Percentiles rank a stretch among this genome's conserved stretches.
Conservation (phyloP, 2,888 invertebrate genomes). For the Acleris cristana region DNA sequence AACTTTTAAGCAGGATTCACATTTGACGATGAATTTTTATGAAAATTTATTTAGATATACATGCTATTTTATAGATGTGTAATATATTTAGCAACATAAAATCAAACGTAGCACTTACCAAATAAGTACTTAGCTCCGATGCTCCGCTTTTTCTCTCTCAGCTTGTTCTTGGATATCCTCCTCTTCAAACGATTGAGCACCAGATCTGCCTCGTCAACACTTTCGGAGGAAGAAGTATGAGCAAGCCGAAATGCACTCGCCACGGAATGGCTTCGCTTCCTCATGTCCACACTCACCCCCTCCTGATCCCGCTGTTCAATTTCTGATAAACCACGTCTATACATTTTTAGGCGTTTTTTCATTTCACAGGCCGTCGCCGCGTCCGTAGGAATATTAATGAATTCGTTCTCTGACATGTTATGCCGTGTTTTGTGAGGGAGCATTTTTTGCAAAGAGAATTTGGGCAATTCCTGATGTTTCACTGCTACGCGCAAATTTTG, state of each 20-base stretch:
- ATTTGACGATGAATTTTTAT: no score
- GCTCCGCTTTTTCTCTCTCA: conserved; percentile 73
- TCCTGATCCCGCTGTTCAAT: conserved; percentile 59
- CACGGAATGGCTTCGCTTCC: conserved; percentile 71
- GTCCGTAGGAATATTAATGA: conserved; percentile 71
- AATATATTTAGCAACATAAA: no score
- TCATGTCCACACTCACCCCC: conserved; percentile 54
- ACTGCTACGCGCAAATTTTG: conserved; percentile 52
- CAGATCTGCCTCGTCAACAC: conserved; percentile 80
- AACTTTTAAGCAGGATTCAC: no score
- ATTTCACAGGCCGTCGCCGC: conserved; percentile 75
- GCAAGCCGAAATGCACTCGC: conserved; percentile 58
- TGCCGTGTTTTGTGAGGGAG: conserved; percentile 55
- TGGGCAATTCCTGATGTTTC: conserved; percentile 53
- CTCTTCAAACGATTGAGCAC: conserved; percentile 78
- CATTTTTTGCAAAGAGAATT: conserved; percentile 54
- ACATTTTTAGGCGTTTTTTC: conserved; percentile 78
- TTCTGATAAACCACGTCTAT: conserved; percentile 79
- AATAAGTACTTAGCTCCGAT: conserved; percentile 65
- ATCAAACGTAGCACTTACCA: conserved; percentile 54
- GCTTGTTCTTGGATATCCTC: conserved; percentile 79
- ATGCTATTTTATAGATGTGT: no score
- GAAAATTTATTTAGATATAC: no score
- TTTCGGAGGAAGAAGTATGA: conserved; percentile 78
- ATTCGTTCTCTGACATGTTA: conserved; percentile 69